Base-by-base conservation (phyloP, 2,113 vertebrate genomes). In the Polypterus bichir region DNA sequence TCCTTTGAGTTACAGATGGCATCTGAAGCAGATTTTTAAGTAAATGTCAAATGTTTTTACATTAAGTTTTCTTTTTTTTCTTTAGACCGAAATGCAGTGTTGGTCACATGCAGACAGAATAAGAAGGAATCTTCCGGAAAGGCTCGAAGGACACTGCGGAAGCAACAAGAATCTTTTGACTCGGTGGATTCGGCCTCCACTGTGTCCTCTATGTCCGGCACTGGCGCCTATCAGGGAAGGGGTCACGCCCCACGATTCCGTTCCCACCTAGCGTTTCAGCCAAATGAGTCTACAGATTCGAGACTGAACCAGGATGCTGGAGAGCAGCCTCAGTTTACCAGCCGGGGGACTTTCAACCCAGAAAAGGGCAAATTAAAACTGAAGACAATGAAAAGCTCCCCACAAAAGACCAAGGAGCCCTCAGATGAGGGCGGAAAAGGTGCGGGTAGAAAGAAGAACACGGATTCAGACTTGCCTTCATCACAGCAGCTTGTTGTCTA, bases 341-440 rank as follows among this genome's bases (percentile, higher is more conserved):
- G 91, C 54, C 82, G 91, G 0, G 92, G 92, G 70, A 97, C 94
- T 1, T 98, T 92, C 77, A 97, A 90, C 68, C 88, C 92, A 0
- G 92, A 95, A 76, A 93, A 92, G 62, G 90, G 91, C 73, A 92
- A 90, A 70, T 93, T 92, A 78, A 97, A 92, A 84, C 83, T 97
- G 51, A 92, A 88, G 74, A 89, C 85, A 46, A 70, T 82, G 74
- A 94, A 89, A 77, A 80, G 78, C 10, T 86, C 88, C 10, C 73
- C 87, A 59, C 79, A 77, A 27, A 92, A 89, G 83, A 83, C 82
- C 79, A 84, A 90, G 63, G 92, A 93, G 70, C 71, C 77, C 64
- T 80, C 79, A 0, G 89, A 91, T 0, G 6, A 6, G 3, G 81
- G 83, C 7, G 77, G 76, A 1, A 59, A 65, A 0, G 65, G 57